phyloP scores from a whole-genome alignment of 2,113 vertebrate genomes.

The Falcunculus frontatus region DNA sequence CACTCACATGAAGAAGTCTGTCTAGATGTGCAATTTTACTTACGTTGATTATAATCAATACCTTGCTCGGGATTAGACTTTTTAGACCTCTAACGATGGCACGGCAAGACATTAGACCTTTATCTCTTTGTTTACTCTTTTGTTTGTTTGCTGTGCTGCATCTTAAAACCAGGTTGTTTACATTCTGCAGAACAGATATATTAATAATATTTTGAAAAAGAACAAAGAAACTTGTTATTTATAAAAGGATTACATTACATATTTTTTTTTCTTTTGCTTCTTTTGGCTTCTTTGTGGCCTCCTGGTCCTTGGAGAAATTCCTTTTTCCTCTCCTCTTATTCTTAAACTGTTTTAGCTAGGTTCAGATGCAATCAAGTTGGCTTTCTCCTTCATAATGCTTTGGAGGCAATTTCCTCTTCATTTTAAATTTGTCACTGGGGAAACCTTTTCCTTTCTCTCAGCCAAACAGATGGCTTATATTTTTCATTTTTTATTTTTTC shows the following conservation, averaged over 20 bases:
- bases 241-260: not conserved
- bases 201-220: not conserved
- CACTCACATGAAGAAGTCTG: not conserved
- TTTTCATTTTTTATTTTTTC: slow-evolving; percentile 28
- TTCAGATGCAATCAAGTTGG: slow-evolving; percentile 60
- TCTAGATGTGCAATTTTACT: not conserved
- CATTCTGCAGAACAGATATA: not conserved
- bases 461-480: slow-evolving; percentile 73
- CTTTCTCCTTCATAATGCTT: slow-evolving; percentile 35
- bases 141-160: not conserved
- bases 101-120: not conserved
- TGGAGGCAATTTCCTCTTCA: slow-evolving; percentile 67
- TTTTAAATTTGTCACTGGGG: slow-evolving; percentile 70
- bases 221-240: not conserved
- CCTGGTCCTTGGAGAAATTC: slow-evolving; percentile 4
- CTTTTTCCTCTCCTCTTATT: slow-evolving; percentile 41
- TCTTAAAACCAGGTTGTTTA: not conserved
- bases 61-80: not conserved
- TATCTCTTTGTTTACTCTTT: not conserved
- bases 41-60: not conserved
- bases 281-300: slow-evolving; percentile 6
- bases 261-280: not conserved
- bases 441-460: slow-evolving; percentile 56
- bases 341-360: slow-evolving; percentile 47
- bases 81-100: not conserved